These are phyloP conservation scores for Hetaerina titia DNA, from an alignment of 2,888 invertebrate species.

Conservation along the genomic window DNA sequence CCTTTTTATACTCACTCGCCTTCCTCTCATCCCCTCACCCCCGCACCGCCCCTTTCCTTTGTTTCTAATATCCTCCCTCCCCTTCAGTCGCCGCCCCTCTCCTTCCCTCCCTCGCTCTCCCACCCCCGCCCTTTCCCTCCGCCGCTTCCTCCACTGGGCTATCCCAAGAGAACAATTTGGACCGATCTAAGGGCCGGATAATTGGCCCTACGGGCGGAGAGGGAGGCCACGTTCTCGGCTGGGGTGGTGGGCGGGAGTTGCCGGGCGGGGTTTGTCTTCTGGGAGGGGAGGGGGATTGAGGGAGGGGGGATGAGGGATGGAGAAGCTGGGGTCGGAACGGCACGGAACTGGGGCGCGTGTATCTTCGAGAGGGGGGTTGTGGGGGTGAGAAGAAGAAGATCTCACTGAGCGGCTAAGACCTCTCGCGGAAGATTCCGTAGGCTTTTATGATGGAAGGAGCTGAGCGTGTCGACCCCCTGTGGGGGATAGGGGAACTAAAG, in stretches of 20 bases:
- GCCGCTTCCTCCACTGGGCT: background rate
- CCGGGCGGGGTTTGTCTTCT: background rate
- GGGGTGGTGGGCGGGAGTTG: background rate
- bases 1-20: constrained; percentile 26
- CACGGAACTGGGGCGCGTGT: background rate
- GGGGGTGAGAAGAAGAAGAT: background rate
- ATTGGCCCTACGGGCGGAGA: constrained; percentile 54
- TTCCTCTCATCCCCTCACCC: constrained; percentile 5
- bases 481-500: constrained; percentile 31
- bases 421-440: constrained; percentile 52
- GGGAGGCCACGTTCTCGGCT: background rate
- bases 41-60: background rate
- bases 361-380: background rate
- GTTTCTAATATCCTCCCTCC: background rate
- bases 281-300: background rate
- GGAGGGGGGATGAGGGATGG: background rate
- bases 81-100: background rate
- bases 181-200: constrained; percentile 62
- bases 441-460: constrained; percentile 6
- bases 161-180: constrained; percentile 51
- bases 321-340: background rate
- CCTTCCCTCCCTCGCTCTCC: background rate
- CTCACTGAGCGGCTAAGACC: background rate
- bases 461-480: background rate
- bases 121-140: background rate